Evolutionary conservation across 2,113 vertebrate species (phyloP).

Genomic region (Percopsis transmontana): DNA sequence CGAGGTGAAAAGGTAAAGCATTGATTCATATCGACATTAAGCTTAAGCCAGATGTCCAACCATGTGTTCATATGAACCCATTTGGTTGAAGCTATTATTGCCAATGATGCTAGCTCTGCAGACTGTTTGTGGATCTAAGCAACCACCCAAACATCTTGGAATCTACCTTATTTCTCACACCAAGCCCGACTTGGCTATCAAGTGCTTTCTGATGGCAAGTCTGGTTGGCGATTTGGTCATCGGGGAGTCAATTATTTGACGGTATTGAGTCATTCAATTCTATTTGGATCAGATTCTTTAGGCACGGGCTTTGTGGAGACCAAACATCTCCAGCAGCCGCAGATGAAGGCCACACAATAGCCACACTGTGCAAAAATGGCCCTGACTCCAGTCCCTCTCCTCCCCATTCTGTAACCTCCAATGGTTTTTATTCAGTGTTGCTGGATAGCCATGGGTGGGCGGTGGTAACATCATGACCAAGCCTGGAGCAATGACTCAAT

Average conservation of each 20-base stretch:
- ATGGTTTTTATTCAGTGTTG: conserved; percentile 24
- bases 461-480: conserved; percentile 34
- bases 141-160: neutral
- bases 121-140: neutral
- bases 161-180: neutral
- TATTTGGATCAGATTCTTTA: neutral
- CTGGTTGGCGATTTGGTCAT: conserved; percentile 24
- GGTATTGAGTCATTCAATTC: conserved; percentile 48
- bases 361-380: conserved; percentile 11
- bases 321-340: conserved; percentile 4
- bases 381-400: conserved; percentile 18
- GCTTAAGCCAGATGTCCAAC: conserved; percentile 23
- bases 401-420: conserved; percentile 22
- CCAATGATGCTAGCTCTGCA: neutral
- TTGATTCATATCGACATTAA: conserved; percentile 48
- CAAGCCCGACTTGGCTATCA: neutral
- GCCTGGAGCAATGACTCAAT: conserved; percentile 44
- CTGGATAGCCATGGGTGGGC: conserved; percentile 35
- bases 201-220: conserved; percentile 25
- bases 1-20: conserved; percentile 91
- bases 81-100: neutral
- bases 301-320: conserved; percentile 1
- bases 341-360: conserved; percentile 20
- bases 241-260: conserved; percentile 28
- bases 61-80: neutral